These are phyloP conservation scores for Oryctes rhinoceros DNA, from an alignment of 1,140 invertebrate genomes.

Conservation along the genomic window DNA sequence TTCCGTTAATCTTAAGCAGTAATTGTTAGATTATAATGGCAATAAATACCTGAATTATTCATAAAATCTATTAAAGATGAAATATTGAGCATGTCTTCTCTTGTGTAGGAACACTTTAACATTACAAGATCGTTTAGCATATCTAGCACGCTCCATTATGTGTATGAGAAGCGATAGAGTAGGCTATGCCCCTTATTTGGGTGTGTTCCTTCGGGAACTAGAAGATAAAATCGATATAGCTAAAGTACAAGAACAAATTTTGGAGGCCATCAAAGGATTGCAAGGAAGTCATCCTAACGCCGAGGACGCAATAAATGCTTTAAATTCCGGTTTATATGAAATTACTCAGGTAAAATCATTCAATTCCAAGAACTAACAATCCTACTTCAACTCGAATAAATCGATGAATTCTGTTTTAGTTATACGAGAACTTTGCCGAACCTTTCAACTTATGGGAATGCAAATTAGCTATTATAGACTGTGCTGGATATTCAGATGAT, in stretches of 20 bases:
- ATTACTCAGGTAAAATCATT: constrained; percentile 68
- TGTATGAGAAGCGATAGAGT: constrained; percentile 89
- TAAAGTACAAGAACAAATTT: constrained; percentile 78
- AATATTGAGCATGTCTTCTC: not conserved
- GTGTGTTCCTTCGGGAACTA: constrained; percentile 88
- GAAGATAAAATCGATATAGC: constrained; percentile 95
- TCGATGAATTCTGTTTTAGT: constrained; percentile 60
- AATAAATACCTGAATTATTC: too few species aligned
- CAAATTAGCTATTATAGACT: constrained; percentile 85
- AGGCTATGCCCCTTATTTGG: constrained; percentile 77
- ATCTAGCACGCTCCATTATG: constrained; percentile 93
- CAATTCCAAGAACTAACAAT: not conserved
- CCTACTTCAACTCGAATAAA: not conserved
- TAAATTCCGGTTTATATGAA: constrained; percentile 72
- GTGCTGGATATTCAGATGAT: constrained; percentile 78
- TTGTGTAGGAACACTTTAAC: constrained; percentile 67
- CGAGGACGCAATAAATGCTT: constrained; percentile 63
- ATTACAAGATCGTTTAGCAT: constrained; percentile 82
- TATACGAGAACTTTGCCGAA: constrained; percentile 86
- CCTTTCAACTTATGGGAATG: constrained; percentile 85
- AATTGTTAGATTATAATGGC: constrained; percentile 32
- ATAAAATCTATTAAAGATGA: not conserved
- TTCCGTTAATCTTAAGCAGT: not conserved
- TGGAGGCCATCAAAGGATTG: constrained; percentile 70
- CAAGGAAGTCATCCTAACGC: constrained; percentile 60